These are phyloP conservation scores for Julus scanicus DNA, from an alignment of 2,888 invertebrate species.

Conservation along the genomic window DNA sequence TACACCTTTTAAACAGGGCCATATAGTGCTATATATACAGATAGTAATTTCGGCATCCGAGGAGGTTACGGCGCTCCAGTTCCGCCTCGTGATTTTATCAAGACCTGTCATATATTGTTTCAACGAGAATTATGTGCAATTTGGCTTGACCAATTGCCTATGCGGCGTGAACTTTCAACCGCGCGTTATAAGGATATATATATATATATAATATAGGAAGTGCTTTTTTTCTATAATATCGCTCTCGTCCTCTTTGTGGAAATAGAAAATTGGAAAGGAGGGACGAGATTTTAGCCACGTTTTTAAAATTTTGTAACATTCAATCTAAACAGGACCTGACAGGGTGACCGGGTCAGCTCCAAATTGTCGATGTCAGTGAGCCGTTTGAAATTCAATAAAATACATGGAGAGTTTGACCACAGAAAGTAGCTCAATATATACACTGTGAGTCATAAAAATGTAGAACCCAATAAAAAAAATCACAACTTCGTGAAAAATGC, in stretches of 20 bases:
- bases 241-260: too few species aligned
- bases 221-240: too few species aligned
- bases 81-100: background rate
- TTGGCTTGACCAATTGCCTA: background rate
- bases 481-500: too few species aligned
- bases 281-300: background rate
- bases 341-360: background rate
- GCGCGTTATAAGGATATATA: background rate
- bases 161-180: background rate
- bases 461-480: too few species aligned
- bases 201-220: too few species aligned
- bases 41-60: background rate
- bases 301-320: background rate
- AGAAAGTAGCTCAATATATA: background rate
- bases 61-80: background rate
- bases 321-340: background rate
- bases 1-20: background rate
- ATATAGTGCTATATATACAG: background rate
- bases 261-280: background rate
- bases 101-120: slow-evolving; percentile 19
- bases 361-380: background rate
- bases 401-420: background rate
- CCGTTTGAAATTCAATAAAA: background rate
- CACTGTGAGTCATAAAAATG: too few species aligned
- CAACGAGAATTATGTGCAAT: slow-evolving; percentile 19